phyloP scores from a whole-genome alignment of 2,797 vertebrate species.

The Galagoides demidoff region DNA sequence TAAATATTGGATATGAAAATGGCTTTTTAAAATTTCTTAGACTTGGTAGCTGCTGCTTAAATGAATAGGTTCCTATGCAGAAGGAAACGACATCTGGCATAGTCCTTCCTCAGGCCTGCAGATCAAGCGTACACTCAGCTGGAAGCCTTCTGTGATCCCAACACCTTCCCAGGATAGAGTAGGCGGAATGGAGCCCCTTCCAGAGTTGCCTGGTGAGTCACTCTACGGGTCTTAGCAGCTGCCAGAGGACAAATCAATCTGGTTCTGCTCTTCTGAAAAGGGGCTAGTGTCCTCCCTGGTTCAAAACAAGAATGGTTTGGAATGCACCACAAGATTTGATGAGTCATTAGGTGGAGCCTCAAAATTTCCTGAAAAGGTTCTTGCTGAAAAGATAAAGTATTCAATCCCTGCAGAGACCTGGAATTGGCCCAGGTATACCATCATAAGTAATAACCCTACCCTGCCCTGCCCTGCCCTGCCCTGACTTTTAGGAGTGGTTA shows the following conservation, averaged over 20 bases:
- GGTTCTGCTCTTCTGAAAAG: conserved; percentile 26
- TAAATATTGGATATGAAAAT: conserved; percentile 77
- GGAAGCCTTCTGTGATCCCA: conserved; percentile 53
- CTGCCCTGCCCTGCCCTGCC: neutral
- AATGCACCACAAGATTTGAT: neutral
- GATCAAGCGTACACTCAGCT: neutral
- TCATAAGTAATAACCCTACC: neutral
- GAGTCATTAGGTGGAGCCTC: neutral
- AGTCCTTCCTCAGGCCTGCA: conserved; percentile 60
- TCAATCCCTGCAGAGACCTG: neutral
- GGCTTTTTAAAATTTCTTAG: conserved; percentile 42
- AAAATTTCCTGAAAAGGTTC: neutral
- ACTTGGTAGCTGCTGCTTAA: conserved; percentile 67
- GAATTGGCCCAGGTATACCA: neutral
- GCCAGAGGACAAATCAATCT: conserved; percentile 45
- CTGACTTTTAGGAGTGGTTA: neutral
- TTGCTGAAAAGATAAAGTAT: neutral
- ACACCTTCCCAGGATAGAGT: neutral
- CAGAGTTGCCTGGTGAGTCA: neutral
- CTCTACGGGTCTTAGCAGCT: conserved; percentile 52
- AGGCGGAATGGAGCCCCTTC: conserved; percentile 33
- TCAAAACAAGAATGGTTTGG: neutral
- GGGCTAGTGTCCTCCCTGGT: neutral
- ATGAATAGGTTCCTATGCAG: conserved; percentile 48
- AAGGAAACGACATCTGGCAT: conserved; percentile 61